These are phyloP conservation scores for Cydia splendana DNA, from an alignment of 1,140 invertebrate genomes.

Conservation along the genomic window DNA sequence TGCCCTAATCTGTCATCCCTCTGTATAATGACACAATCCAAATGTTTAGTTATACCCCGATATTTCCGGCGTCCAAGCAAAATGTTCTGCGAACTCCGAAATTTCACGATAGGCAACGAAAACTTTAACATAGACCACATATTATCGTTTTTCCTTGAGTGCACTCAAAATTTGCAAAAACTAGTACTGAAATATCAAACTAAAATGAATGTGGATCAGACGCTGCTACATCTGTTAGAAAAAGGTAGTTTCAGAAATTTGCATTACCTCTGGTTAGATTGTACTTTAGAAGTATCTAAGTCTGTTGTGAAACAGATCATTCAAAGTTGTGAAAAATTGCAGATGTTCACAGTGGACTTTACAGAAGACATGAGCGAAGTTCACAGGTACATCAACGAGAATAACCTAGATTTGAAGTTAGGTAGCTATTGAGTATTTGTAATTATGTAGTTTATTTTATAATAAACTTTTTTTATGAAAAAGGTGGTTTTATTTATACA, in stretches of 20 bases:
- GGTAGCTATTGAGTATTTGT: slow-evolving; percentile 58
- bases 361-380: slow-evolving; percentile 59
- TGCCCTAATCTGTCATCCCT: slow-evolving; percentile 68
- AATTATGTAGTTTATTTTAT: slow-evolving; percentile 38
- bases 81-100: slow-evolving; percentile 66
- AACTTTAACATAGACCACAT: slow-evolving; percentile 68
- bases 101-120: slow-evolving; percentile 69
- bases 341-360: slow-evolving; percentile 65
- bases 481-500: not conserved
- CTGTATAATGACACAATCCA: slow-evolving; percentile 71
- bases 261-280: slow-evolving; percentile 71
- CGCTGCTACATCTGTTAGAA: slow-evolving; percentile 57
- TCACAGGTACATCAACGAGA: slow-evolving; percentile 64
- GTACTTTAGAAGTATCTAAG: slow-evolving; percentile 71
- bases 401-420: slow-evolving; percentile 74
- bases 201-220: slow-evolving; percentile 62
- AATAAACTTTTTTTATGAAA: slow-evolving; percentile 33
- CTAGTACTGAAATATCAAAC: slow-evolving; percentile 72
- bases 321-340: slow-evolving; percentile 61
- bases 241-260: slow-evolving; percentile 67
- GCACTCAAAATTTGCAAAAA: slow-evolving; percentile 61
- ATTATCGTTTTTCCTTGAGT: slow-evolving; percentile 67
- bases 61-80: slow-evolving; percentile 57
- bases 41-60: slow-evolving; percentile 60
- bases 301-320: slow-evolving; percentile 66